phyloP scores from a whole-genome alignment of 2,888 invertebrate species.

The Trichogramma evanescens region DNA sequence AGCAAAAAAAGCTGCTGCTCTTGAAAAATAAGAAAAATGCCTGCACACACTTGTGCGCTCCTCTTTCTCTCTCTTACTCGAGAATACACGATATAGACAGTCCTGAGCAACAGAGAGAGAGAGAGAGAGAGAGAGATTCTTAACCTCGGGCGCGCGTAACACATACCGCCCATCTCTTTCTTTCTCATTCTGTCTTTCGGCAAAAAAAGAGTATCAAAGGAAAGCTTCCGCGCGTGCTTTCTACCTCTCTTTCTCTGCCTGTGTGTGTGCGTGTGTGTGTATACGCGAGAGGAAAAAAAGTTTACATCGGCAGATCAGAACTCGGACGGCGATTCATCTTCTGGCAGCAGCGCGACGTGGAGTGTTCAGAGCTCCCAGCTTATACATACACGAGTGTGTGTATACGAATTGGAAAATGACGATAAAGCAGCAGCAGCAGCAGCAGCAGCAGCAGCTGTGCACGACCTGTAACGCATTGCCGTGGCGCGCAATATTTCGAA shows the following conservation, averaged over 20 bases:
- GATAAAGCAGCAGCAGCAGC: too few species aligned
- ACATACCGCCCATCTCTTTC: slow-evolving; percentile 6
- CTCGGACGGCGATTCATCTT: too few species aligned
- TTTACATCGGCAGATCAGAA: too few species aligned
- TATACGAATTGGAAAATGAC: too few species aligned
- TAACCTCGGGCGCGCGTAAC: slow-evolving; percentile 8
- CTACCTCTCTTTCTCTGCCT: neutral
- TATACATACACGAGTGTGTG: too few species aligned
- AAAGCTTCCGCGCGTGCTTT: slow-evolving; percentile 19
- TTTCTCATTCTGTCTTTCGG: too few species aligned
- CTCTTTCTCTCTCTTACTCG: neutral
- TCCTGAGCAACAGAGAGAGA: slow-evolving; percentile 1
- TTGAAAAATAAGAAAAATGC: neutral
- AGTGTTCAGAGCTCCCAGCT: too few species aligned
- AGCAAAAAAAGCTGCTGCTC: too few species aligned
- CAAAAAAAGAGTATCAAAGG: slow-evolving; percentile 16
- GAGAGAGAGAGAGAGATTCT: slow-evolving; percentile 2
- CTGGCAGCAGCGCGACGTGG: too few species aligned
- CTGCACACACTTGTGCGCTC: neutral
- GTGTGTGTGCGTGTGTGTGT: neutral
- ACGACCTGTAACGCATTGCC: too few species aligned
- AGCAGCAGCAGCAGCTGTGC: too few species aligned
- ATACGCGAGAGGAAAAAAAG: neutral
- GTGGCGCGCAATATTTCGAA: neutral
- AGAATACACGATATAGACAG: neutral